These are phyloP conservation scores for Calephelis virginiensis DNA, from an alignment of 1,140 invertebrate genomes.

Conservation along the genomic window DNA sequence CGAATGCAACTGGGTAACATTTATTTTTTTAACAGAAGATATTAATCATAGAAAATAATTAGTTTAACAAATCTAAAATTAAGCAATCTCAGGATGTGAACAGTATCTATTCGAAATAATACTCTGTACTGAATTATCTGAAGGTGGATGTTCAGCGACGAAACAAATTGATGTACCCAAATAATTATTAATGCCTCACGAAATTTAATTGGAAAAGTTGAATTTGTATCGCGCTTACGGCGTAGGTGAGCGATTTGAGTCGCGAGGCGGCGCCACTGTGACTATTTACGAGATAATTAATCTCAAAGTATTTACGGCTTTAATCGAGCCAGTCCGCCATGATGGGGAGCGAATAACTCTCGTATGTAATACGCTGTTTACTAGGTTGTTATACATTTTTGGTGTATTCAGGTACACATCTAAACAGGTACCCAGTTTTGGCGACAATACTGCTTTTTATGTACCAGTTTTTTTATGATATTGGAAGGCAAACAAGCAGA, in stretches of 20 bases:
- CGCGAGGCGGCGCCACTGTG: slow-evolving; percentile 54
- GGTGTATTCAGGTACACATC: neutral
- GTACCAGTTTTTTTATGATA: no score
- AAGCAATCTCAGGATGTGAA: slow-evolving; percentile 36
- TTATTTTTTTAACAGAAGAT: neutral
- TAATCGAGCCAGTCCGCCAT: slow-evolving; percentile 69
- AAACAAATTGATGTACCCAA: slow-evolving; percentile 80
- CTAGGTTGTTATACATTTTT: slow-evolving; percentile 18
- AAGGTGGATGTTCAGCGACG: slow-evolving; percentile 62
- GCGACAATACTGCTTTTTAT: no score
- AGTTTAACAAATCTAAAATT: neutral
- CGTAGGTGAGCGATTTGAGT: slow-evolving; percentile 74
- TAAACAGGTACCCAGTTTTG: no score
- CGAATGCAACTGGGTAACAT: no score
- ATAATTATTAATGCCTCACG: slow-evolving; percentile 80
- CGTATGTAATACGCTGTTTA: slow-evolving; percentile 33
- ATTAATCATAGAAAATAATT: no score
- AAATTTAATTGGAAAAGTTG: slow-evolving; percentile 81
- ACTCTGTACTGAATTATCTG: slow-evolving; percentile 36
- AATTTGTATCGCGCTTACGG: slow-evolving; percentile 77
- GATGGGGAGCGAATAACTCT: slow-evolving; percentile 72
- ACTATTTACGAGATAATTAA: slow-evolving; percentile 79
- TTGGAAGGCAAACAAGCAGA: no score
- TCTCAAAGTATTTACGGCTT: slow-evolving; percentile 78
- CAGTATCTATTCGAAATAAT: slow-evolving; percentile 18